Evolutionary conservation across 2,113 vertebrate species (phyloP).

Genomic region (Taxidea taxus): DNA sequence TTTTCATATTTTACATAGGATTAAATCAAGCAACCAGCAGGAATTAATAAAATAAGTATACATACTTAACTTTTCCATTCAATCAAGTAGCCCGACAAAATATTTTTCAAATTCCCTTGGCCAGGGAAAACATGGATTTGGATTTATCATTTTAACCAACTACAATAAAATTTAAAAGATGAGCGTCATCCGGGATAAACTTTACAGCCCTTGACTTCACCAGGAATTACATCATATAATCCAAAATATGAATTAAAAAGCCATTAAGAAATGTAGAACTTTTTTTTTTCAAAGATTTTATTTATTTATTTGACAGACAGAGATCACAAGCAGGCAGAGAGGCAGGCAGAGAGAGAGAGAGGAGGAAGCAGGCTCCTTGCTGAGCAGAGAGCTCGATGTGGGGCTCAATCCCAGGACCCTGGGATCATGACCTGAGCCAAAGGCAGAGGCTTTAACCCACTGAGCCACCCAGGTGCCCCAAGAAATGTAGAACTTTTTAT

Average conservation of each 20-base stretch:
- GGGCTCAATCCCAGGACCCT: too few species aligned
- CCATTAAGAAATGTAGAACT: conserved; percentile 10
- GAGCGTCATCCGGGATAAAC: not conserved
- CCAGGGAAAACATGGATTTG: conserved; percentile 25
- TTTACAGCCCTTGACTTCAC: conserved; percentile 10
- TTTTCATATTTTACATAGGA: not conserved
- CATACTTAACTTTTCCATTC: not conserved
- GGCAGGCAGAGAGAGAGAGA: too few species aligned
- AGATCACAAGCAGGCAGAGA: too few species aligned
- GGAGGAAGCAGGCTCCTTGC: too few species aligned
- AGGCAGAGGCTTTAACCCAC: too few species aligned
- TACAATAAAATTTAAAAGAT: conserved; percentile 43
- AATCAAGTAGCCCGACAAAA: conserved; percentile 29
- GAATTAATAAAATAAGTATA: conserved; percentile 51
- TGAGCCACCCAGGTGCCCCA: too few species aligned
- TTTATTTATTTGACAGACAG: too few species aligned
- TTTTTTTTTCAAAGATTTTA: too few species aligned
- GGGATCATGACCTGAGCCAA: too few species aligned
- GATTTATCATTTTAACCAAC: conserved; percentile 45
- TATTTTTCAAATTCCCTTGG: not conserved
- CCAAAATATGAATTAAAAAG: conserved; percentile 27
- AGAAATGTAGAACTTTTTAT: conserved; percentile 5
- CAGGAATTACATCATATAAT: conserved; percentile 21
- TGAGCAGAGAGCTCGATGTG: too few species aligned
- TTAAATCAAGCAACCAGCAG: not conserved